Evolutionary conservation across 2,113 vertebrate genomes (phyloP).

Genomic region (Sapayoa aenigma): DNA sequence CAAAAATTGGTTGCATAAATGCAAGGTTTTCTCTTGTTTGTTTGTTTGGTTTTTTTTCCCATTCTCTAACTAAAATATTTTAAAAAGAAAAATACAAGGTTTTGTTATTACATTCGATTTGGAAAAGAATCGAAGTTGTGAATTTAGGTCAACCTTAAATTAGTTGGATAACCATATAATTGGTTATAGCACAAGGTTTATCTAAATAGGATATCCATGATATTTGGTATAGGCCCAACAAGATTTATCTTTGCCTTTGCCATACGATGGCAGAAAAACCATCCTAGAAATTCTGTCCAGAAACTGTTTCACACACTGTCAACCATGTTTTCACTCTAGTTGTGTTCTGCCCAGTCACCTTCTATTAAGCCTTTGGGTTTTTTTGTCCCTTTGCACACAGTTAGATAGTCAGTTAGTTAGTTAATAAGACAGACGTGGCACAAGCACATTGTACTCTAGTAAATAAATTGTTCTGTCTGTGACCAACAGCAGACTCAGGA

Average conservation of each 20-base stretch:
- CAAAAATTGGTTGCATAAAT: background rate
- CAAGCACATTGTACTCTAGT: background rate
- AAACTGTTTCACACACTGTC: background rate
- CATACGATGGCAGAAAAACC: background rate
- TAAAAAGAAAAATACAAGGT: accelerated
- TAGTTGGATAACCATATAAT: background rate
- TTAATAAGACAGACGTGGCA: background rate
- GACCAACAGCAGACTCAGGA: background rate
- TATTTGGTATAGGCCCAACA: background rate
- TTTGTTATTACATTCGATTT: background rate
- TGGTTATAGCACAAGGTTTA: background rate
- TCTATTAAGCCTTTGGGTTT: background rate
- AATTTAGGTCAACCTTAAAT: background rate
- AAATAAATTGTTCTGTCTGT: background rate
- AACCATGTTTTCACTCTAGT: background rate
- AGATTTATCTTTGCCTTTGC: background rate
- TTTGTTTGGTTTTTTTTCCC: background rate
- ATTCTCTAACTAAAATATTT: background rate
- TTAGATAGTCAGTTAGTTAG: background rate
- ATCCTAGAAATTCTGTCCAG: background rate
- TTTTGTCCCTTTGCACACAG: background rate
- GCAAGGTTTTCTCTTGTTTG: background rate
- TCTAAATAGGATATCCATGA: background rate
- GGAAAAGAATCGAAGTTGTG: background rate
- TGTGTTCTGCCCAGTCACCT: background rate